Evolutionary conservation across 1,140 invertebrate genomes (phyloP), one percentile per base, ranked within the genome.

Genomic region (Euwallacea similis): DNA sequence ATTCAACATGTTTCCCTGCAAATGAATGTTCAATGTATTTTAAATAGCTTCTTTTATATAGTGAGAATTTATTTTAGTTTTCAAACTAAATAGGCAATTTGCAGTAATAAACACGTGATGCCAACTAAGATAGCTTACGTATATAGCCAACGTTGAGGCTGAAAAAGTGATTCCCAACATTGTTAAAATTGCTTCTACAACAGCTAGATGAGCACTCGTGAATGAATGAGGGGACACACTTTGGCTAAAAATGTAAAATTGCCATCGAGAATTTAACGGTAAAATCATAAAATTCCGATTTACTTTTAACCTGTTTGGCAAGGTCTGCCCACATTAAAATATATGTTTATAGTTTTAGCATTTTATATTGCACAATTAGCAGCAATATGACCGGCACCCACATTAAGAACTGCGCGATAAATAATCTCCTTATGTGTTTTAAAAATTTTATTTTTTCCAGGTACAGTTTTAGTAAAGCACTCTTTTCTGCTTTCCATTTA

Each of bases 311-410:
- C 63, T 54, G 63, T 66, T 66, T 55, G 21, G 63, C 63, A 42
- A 66, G 53, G 47, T 66, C 60, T 66, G 47, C 53, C 63, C 63
- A 66, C 63, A 66, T 66, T 66, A 66, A 66, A 66, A 64, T 46
- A 66, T 54, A 66, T 66, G 10, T 66, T 66, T 66, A 66, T 66
- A 66, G 63, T 66, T 66, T 66, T 66, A 66, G 55, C 63, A 55
- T 66, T 66, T 66, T 66, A 66, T 66, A 66, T 66, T 42, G 50
- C 63, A 66, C 47, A 66, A 66, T 66, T 66, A 66, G 63, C 63
- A 16, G 47, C 63, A 55, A 55, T 66, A 66, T 66, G 42, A 42
- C 63, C 16, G 63, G 63, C 63, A 66, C 63, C 63, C 63, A 66
- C 63, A 66, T 66, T 54, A 66, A 66, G 55, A 66, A 54, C 63